phyloP scores from a whole-genome alignment of 2,797 vertebrate genomes.

The Perodicticus potto region DNA sequence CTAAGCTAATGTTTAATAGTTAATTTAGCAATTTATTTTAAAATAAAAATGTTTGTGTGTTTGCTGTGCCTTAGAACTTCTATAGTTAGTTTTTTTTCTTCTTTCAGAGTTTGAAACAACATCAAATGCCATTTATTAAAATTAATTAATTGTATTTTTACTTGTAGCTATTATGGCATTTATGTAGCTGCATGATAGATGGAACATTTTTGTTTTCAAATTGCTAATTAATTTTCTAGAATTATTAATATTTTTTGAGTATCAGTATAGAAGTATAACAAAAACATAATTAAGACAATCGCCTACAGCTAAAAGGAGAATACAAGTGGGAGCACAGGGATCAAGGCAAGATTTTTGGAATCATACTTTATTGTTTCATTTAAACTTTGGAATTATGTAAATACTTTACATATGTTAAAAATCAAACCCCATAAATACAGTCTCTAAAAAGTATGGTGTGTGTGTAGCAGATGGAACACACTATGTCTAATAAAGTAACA shows the following conservation, averaged over 20 bases:
- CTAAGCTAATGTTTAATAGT: neutral
- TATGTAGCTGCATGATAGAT: neutral
- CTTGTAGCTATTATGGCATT: neutral
- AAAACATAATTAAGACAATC: neutral
- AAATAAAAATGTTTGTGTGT: neutral
- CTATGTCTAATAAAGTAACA: neutral
- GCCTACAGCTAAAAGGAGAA: neutral
- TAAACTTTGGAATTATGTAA: neutral
- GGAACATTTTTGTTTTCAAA: neutral
- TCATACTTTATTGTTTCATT: neutral
- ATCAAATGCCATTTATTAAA: constrained; percentile 22
- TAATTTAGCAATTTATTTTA: neutral
- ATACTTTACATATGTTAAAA: constrained; percentile 13
- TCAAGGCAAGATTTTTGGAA: neutral
- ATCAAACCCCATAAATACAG: neutral
- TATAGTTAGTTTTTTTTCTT: neutral
- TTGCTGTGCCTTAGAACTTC: neutral
- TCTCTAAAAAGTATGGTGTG: neutral
- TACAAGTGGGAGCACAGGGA: neutral
- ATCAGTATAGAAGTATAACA: neutral
- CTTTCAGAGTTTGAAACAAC: neutral
- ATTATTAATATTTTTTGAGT: neutral
- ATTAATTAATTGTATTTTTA: neutral
- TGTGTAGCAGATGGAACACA: neutral
- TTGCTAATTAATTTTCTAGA: constrained; percentile 24